A percentile compares a stretch with the other conserved stretches of the same genome.
Evolutionary conservation across 2,113 vertebrate species (phyloP).

Genomic region (Piliocolobus tephrosceles): DNA sequence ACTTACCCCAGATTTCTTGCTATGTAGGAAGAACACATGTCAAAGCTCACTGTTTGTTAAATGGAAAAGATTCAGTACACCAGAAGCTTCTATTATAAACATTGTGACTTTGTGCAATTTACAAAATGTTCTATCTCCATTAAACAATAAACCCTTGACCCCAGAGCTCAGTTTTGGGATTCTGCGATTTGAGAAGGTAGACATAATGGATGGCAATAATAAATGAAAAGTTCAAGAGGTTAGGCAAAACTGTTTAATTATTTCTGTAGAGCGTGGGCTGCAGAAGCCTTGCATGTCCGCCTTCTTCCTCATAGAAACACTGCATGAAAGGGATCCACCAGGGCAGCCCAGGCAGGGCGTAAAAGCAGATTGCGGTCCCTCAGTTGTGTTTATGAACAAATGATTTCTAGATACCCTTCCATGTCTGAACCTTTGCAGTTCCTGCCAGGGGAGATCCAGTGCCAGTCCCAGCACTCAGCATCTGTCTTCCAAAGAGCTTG

Average conservation of each 20-base stretch:
- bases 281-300: conserved; percentile 76
- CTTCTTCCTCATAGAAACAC: conserved; percentile 73
- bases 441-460: conserved; percentile 81
- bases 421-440: conserved; percentile 77
- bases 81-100: conserved; percentile 91
- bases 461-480: conserved; percentile 85
- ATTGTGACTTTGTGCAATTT: conserved; percentile 90
- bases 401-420: conserved; percentile 82
- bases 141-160: conserved; percentile 91
- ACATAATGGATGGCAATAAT: conserved; percentile 87
- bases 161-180: conserved; percentile 84
- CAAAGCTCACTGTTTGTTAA: conserved; percentile 88
- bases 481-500: conserved; percentile 86
- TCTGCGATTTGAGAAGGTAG: conserved; percentile 87
- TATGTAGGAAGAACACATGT: conserved; percentile 89
- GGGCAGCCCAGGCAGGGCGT: conserved; percentile 19
- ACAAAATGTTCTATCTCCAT: conserved; percentile 93
- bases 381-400: conserved; percentile 86
- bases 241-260: conserved; percentile 91
- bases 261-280: conserved; percentile 86
- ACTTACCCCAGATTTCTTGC: conserved; percentile 90
- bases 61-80: conserved; percentile 87
- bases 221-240: conserved; percentile 87
- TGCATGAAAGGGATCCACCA: conserved; percentile 66
- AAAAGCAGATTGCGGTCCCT: conserved; percentile 84